Conservation (phyloP, 2,797 vertebrate genomes). For the Gymnothorax javanicus region DNA sequence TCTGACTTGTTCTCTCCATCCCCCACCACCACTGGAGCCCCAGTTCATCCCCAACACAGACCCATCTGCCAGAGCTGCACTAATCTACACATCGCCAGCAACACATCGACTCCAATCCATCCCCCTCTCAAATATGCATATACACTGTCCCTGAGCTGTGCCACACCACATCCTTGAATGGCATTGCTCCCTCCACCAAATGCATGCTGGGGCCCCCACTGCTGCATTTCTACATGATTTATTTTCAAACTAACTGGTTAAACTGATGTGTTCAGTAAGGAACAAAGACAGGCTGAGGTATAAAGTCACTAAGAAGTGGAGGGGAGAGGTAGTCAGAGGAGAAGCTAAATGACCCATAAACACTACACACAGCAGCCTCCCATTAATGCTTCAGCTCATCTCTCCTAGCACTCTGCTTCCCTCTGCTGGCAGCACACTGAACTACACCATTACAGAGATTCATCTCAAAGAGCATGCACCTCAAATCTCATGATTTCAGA, state of each 20-base stretch:
- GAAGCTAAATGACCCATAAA: constrained; percentile 7
- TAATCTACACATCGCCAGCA: constrained; percentile 24
- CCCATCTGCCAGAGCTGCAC: constrained; percentile 26
- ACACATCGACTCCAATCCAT: background rate
- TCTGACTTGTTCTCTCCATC: background rate
- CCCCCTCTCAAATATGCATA: constrained; percentile 10
- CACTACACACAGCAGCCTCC: background rate
- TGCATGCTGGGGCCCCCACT: background rate
- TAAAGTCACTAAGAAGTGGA: background rate
- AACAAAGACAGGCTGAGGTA: background rate
- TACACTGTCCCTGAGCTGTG: background rate
- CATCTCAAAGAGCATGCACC: background rate
- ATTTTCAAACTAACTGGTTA: background rate
- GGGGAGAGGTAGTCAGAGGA: background rate
- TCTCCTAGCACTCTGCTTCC: constrained; percentile 17
- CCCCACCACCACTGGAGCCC: constrained; percentile 30
- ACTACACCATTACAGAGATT: background rate
- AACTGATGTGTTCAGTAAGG: background rate
- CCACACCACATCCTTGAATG: background rate
- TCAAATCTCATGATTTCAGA: background rate
- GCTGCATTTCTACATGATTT: background rate
- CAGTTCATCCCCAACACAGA: background rate
- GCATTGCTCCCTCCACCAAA: background rate
- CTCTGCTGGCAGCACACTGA: constrained; percentile 29
- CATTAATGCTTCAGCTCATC: background rate